Evolutionary conservation across 2,797 vertebrate species (phyloP), one percentile per base, ranked within the genome.

Genomic region (Antrozous pallidus): DNA sequence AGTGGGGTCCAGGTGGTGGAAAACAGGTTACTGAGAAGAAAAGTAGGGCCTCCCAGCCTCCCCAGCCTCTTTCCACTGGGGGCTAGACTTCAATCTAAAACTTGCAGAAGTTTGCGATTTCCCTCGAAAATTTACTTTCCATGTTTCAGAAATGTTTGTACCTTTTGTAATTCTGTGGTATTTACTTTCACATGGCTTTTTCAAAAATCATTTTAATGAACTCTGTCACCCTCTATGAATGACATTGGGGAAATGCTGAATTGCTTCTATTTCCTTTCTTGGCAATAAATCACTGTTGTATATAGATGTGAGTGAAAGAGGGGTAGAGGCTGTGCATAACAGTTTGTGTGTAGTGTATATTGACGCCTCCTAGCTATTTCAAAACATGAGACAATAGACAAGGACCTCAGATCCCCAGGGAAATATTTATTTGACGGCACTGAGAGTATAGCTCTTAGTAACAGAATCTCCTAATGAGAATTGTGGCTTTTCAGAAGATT

Each of bases 261-360:
- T 83, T 94, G 91, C 49, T 96, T 51, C 17, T 94, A 51, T 87
- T 97, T 97, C 93, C 65, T 96, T 95, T 95, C 93, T 73, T 97
- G 96, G 97, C 97, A 98, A 94, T 97, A 98, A 98, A 96, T 56
- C 79, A 93, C 51, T 51, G 10, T 69, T 85, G 38, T 91, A 63
- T 93, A 56, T 83, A 92, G 83, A 83, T 96, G 56, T 56, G 40
- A 84, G 67, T 83, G 78, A 56, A 81, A 80, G 36, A 75, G 36
- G 73, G 42, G 40, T 73, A 8, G 80, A 78, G 56, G 79, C 33
- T 33, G n/a, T 69, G 56, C 69, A 3, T 87, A 45, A 18, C 14
- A 80, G 56, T 63, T 42, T 26, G 9, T 80, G 51, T 86, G 40
- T 74, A 56, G 74, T 63, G 3, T 88, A 82, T 85, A 81, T 83